These are phyloP conservation scores for Cheirogaleus medius DNA, from an alignment of 2,113 vertebrate genomes.

Conservation along the genomic window DNA sequence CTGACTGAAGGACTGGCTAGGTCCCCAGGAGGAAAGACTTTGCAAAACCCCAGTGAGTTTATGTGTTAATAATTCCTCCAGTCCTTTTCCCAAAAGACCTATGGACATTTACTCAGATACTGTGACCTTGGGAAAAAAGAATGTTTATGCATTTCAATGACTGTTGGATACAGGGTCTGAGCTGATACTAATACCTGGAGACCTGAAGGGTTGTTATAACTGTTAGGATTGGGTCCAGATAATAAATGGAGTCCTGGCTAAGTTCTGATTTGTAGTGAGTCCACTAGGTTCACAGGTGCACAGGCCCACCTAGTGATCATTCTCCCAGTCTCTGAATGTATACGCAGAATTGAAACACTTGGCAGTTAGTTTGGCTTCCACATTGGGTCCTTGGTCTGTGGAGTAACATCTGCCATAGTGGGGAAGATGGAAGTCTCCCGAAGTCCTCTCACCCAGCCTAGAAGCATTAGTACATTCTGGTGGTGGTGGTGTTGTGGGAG, in stretches of 20 bases:
- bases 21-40: background rate
- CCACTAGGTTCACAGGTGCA: background rate
- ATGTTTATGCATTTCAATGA: background rate
- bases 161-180: background rate
- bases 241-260: background rate
- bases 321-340: background rate
- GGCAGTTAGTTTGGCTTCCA: background rate
- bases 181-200: background rate
- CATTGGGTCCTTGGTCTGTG: background rate
- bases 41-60: background rate
- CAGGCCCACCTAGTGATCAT: background rate
- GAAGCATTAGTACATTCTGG: background rate
- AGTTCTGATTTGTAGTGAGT: background rate
- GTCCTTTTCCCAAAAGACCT: background rate
- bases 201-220: background rate
- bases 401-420: background rate
- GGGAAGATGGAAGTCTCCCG: background rate
- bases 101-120: background rate
- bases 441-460: too few species aligned
- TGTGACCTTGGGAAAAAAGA: background rate
- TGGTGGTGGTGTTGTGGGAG: background rate
- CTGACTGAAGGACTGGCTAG: background rate
- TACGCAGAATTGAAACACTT: background rate
- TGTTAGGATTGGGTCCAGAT: background rate
- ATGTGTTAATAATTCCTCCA: background rate